Percentiles rank a stretch among this genome's conserved stretches.
These are phyloP conservation scores for Myripristis jacobus DNA, from an alignment of 2,797 vertebrate species.

Conservation along the genomic window DNA sequence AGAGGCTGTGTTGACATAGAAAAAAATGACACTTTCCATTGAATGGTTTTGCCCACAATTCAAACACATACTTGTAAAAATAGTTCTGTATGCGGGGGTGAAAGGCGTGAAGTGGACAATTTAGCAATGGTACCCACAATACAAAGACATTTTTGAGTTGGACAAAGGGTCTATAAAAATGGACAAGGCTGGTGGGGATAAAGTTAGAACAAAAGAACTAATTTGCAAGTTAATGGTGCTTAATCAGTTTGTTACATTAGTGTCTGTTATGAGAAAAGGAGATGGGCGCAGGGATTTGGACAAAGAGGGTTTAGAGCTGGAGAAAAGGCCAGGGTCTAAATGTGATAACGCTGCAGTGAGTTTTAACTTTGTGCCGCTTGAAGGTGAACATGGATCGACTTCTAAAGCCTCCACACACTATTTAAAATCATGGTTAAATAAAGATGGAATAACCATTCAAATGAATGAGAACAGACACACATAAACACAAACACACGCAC, in stretches of 20 bases:
- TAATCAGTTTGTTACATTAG: slow-evolving; percentile 78
- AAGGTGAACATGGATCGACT: slow-evolving; percentile 66
- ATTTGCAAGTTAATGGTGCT: slow-evolving; percentile 79
- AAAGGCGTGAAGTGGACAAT: slow-evolving; percentile 53
- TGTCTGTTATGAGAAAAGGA: slow-evolving; percentile 72
- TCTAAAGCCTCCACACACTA: slow-evolving; percentile 58
- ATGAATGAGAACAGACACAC: slow-evolving; percentile 29
- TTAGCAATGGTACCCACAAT: slow-evolving; percentile 45
- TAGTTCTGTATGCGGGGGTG: neutral
- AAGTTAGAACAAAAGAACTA: slow-evolving; percentile 76
- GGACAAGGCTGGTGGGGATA: slow-evolving; percentile 56
- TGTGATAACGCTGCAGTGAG: slow-evolving; percentile 67
- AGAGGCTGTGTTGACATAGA: neutral
- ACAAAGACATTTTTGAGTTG: slow-evolving; percentile 41
- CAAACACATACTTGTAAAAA: slow-evolving; percentile 40
- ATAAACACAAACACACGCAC: slow-evolving; percentile 8
- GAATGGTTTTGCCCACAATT: slow-evolving; percentile 40
- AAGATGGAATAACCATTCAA: slow-evolving; percentile 46
- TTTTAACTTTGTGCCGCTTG: slow-evolving; percentile 70
- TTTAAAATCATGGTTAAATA: slow-evolving; percentile 60
- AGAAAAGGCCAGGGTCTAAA: slow-evolving; percentile 68
- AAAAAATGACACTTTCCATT: slow-evolving; percentile 29
- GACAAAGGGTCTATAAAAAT: slow-evolving; percentile 31
- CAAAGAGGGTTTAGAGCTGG: slow-evolving; percentile 69
- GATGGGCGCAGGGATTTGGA: slow-evolving; percentile 72